Base-by-base conservation (phyloP, 2,113 vertebrate genomes). In the Ictalurus furcatus region DNA sequence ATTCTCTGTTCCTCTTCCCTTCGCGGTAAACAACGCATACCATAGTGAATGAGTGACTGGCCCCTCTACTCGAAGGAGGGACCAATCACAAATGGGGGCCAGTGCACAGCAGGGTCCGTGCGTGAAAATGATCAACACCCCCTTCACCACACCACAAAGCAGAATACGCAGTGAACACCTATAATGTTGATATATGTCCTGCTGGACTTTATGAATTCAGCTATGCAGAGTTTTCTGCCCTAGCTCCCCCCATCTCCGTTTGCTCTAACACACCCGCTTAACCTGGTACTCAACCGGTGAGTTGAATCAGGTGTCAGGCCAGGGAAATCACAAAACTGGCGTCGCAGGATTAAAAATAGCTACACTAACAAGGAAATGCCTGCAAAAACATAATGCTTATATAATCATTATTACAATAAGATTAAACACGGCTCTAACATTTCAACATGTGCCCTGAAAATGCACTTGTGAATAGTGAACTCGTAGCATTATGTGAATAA, bases 1-100 rank as follows among this genome's bases (percentile, higher is more conserved):
- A 96, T 95, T 92, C 94, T 91, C 93, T 92, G 92, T 94, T 91
- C 94, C 91, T 93, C 93, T 93, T 94, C 91, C 92, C 91, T 87
- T 82, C 88, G 61, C 93, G 95, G 95, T 91, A 93, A 82, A 95
- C 94, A 92, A 93, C 92, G 94, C 95, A 95, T 95, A 95, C 96
- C 94, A 92, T 84, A 88, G 71, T 88, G 85, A 87, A 76, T 59
- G 71, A 28, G 34, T 73, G 90, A 93, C 87, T 84, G 92, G 92
- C 88, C 44, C 94, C 88, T 90, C 34, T 6, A 91, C 89, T 85
- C 85, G 58, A 85, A 87, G 81, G 40, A 90, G 89, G 88, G 91
- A 90, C 94, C 94, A 95, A 94, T 93, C 93, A 94, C 92, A 93
- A 91, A 89, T 58, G 89, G 91, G 93, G 94, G 93, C 94, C 94